Conservation (phyloP, 1,140 invertebrate species). For the Penaeus japonicus region DNA sequence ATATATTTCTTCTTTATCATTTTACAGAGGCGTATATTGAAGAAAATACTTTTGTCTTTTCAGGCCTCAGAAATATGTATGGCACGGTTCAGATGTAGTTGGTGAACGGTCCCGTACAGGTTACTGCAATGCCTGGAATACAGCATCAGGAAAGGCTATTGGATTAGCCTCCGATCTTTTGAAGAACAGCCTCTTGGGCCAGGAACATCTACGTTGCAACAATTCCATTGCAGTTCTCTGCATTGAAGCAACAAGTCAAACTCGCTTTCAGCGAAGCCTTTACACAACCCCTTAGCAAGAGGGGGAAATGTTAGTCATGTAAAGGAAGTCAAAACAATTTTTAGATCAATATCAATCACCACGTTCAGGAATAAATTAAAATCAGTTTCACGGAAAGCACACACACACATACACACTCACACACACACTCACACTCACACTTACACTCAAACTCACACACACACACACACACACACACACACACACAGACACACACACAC, state of each 20-base stretch:
- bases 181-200: slow-evolving; percentile 79
- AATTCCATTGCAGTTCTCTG: slow-evolving; percentile 88
- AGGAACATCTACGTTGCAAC: slow-evolving; percentile 79
- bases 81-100: slow-evolving; percentile 88
- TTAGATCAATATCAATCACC: no score
- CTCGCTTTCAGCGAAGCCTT: background rate
- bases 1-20: background rate
- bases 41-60: slow-evolving; percentile 48
- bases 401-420: no score
- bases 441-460: no score
- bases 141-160: slow-evolving; percentile 73
- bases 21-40: background rate
- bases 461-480: no score
- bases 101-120: slow-evolving; percentile 85
- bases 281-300: no score
- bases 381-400: no score
- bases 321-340: no score
- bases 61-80: slow-evolving; percentile 91
- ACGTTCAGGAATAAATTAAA: no score
- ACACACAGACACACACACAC: no score
- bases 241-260: slow-evolving; percentile 83
- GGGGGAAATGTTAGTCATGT: no score
- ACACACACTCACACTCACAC: no score
- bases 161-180: slow-evolving; percentile 85
- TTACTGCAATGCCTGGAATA: slow-evolving; percentile 93